Evolutionary conservation across 2,888 invertebrate genomes (phyloP).

Genomic region (Allygus modestus): DNA sequence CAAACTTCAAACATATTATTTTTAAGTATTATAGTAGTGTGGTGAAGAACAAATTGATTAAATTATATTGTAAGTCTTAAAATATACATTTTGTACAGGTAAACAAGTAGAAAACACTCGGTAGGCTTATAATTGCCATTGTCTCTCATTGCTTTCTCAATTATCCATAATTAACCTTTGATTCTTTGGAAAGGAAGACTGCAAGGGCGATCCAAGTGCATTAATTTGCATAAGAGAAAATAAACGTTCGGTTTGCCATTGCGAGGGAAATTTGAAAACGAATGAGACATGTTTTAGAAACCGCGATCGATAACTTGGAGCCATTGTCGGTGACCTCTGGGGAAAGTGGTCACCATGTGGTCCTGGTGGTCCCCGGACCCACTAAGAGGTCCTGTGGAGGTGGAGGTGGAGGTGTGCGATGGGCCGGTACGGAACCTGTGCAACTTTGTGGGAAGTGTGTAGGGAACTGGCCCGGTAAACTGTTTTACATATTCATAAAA

Average conservation of each 20-base stretch:
- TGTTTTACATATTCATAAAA: neutral
- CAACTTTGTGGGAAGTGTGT: neutral
- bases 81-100: too few relatives aligned
- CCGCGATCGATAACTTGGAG: neutral
- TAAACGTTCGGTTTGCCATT: neutral
- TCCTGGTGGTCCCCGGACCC: neutral
- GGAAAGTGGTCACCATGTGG: neutral
- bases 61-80: too few relatives aligned
- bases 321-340: neutral
- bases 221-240: slow-evolving; percentile 25
- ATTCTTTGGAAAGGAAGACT: neutral
- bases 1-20: too few relatives aligned
- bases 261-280: slow-evolving; percentile 26
- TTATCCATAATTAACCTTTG: neutral
- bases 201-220: neutral
- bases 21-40: too few relatives aligned
- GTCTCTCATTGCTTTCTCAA: too few relatives aligned
- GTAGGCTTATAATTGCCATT: too few relatives aligned
- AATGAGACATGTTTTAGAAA: slow-evolving; percentile 27
- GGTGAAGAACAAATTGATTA: too few relatives aligned
- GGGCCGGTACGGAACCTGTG: neutral
- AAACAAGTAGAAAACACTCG: too few relatives aligned
- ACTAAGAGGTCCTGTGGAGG: too few relatives aligned
- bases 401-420: neutral
- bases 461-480: neutral